phyloP scores from a whole-genome alignment of 2,888 invertebrate genomes.

The Tinea pellionella region DNA sequence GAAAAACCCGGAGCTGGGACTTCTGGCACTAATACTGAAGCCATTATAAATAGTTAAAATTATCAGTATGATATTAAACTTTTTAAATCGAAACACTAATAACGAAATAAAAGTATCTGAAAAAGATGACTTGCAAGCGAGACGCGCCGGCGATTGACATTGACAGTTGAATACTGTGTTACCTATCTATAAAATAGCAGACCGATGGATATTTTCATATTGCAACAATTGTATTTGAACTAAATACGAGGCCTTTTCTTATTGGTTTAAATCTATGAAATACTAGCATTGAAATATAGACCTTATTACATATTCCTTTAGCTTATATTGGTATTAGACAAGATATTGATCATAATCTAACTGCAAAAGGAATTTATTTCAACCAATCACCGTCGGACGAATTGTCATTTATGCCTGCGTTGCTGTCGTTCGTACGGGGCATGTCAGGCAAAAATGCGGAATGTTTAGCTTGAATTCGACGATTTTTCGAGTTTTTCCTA shows the following conservation, averaged over 20 bases:
- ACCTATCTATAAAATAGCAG: background rate
- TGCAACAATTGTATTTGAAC: conserved; percentile 16
- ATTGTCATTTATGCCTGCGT: conserved; percentile 34
- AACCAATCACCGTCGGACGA: conserved; percentile 51
- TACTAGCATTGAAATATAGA: background rate
- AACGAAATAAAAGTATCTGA: background rate
- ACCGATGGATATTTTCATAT: background rate
- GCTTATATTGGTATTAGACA: background rate
- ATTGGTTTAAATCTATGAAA: conserved; percentile 24
- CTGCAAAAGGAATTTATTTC: background rate
- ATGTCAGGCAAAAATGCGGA: conserved; percentile 23
- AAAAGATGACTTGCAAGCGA: conserved; percentile 19
- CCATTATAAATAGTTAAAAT: conserved; percentile 57
- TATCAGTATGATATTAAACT: background rate
- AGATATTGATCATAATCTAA: background rate
- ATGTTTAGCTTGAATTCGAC: conserved; percentile 29
- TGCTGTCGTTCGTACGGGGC: background rate
- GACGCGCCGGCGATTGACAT: background rate
- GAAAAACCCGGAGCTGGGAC: conserved; percentile 81
- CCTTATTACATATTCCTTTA: background rate
- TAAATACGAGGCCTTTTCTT: conserved; percentile 28
- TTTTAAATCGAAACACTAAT: background rate
- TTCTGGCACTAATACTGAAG: conserved; percentile 76
- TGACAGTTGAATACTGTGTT: background rate
- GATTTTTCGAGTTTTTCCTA: conserved; percentile 19